phyloP scores from a whole-genome alignment of 2,113 vertebrate genomes.

The Mystacornis crossleyi region DNA sequence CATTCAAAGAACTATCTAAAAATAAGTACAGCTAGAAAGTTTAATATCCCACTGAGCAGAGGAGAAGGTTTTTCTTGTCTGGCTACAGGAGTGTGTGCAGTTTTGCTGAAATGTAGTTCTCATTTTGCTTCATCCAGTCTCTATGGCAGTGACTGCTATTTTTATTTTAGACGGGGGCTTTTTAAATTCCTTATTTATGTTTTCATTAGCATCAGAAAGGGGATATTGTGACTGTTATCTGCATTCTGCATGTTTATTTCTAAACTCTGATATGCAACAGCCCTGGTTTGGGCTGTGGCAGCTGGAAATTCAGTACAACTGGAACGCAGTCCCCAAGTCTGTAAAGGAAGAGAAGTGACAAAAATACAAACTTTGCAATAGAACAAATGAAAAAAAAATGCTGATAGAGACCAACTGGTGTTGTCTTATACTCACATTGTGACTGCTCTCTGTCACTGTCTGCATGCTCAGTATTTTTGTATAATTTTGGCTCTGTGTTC shows the following conservation, averaged over 20 bases:
- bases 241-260: not conserved
- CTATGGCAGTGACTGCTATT: not conserved
- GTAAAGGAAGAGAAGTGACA: not conserved
- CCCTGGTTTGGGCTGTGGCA: not conserved
- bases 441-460: not conserved
- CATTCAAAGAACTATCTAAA: constrained; percentile 46
- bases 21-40: constrained; percentile 31
- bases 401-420: not conserved
- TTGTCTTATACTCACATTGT: not conserved
- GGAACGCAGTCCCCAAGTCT: not conserved
- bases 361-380: not conserved
- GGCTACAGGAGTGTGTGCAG: not conserved
- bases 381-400: not conserved
- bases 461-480: not conserved
- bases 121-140: not conserved
- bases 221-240: not conserved
- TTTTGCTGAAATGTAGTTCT: constrained; percentile 35
- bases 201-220: not conserved
- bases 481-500: not conserved
- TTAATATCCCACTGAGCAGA: constrained; percentile 26
- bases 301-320: not conserved
- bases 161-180: not conserved
- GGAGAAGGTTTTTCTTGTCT: constrained; percentile 20
- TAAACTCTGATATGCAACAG: not conserved
- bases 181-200: constrained; percentile 39